Base-by-base conservation (phyloP, 1,140 invertebrate genomes). In the Diorhabda carinulata region DNA sequence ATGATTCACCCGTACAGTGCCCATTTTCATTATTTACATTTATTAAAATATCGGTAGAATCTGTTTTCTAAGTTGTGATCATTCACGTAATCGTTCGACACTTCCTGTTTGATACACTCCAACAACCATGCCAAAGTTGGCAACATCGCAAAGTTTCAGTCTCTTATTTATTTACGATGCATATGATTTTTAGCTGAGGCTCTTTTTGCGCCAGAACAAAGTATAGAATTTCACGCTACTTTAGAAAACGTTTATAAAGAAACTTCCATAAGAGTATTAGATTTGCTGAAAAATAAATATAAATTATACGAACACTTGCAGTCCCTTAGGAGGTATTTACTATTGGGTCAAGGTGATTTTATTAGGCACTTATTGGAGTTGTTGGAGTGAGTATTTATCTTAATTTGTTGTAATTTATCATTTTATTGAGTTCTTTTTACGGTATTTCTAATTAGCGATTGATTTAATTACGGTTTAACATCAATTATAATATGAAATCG, bases 331-430 rank as follows among this genome's bases (percentile, higher is more conserved):
- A 87, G 92, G 64, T 98, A 98, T 82, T 84, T 98, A 71, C 84
- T 98, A 43, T 86, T 98, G 3, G 95, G 95, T 9, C 96, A 98
- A 84, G 96, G 96, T 6, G 96, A 98, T 83, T 98, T 98, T 81
- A 95, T 97, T 74, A 88, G 93, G 76, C 91, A 96, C 79, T 86
- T 98, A 25, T 92, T 98, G 87, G 92, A 96, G 76, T 84, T 97
- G 8, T 81, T 98, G 69, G 92, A 93, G 93, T 96, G 82, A 84
- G 89, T 87, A 52, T 57, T 44, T 25, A 44, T 40, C 9, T 5
- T 47, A 9, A 64, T 47, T 45, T 10, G 2, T 64, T 47, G 45
- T 25, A n/a, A 10, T 66, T 58, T 58, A 66, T 57, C 5, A 57
- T n/a, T n/a, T 43, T 40, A 25, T 66, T 66, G 9, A 58, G 25